A percentile compares a stretch with the other conserved stretches of the same genome.
Evolutionary conservation across 2,797 vertebrate species (phyloP).

Genomic region (Microtus californicus): DNA sequence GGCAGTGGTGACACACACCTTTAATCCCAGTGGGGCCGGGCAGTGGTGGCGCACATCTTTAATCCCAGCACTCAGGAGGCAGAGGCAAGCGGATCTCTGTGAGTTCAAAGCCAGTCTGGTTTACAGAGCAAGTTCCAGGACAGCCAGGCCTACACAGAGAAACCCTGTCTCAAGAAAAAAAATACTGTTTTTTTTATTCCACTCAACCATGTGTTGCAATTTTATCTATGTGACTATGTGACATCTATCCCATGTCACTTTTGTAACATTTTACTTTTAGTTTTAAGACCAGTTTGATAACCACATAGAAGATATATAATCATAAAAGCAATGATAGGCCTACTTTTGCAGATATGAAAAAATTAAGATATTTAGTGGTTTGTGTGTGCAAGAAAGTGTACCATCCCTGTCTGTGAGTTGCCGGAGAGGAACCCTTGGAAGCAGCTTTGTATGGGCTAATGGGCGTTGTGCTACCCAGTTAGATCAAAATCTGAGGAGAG

Average conservation of each 20-base stretch:
- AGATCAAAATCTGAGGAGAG: neutral
- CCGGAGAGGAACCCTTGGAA: neutral
- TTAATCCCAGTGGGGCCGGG: neutral
- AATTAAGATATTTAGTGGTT: neutral
- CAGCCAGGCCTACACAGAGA: neutral
- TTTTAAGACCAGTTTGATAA: conserved; percentile 38
- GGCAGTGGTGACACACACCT: neutral
- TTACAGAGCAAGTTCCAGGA: neutral
- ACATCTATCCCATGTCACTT: neutral
- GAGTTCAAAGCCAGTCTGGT: neutral
- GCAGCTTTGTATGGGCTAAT: neutral
- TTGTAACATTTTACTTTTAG: neutral
- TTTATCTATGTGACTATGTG: neutral
- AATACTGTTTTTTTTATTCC: neutral
- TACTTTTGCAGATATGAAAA: neutral
- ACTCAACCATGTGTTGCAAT: conserved; percentile 29
- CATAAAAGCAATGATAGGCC: neutral
- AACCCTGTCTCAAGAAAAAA: neutral
- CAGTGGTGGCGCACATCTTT: neutral
- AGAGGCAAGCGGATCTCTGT: neutral
- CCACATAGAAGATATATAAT: conserved; percentile 33
- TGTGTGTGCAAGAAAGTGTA: neutral
- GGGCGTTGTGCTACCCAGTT: conserved; percentile 5
- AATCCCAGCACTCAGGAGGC: neutral
- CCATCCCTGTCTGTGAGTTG: neutral